Base-by-base conservation (phyloP, 2,888 invertebrate genomes). In the Drosophila mayaguana region DNA sequence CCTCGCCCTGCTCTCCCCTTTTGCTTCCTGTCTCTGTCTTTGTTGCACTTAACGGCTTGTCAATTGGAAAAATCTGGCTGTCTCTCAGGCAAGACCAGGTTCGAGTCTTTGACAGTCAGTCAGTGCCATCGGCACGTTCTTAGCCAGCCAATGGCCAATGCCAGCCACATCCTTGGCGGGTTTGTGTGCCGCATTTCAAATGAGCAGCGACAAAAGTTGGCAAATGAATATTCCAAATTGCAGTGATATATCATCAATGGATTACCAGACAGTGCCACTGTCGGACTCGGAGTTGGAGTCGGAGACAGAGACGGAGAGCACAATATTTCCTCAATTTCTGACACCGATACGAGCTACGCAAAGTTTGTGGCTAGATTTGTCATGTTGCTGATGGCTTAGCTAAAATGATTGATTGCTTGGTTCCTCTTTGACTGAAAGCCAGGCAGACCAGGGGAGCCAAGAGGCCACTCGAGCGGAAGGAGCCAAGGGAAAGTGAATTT, bases 181-280 rank as follows among this genome's bases (percentile, higher is more conserved):
- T 54, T 74, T 80, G 85, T 65, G 82, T 55, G 62, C 25, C 68
- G 87, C 81, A 87, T 89, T 76, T 65, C 45, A 83, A 89, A 89
- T 87, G 88, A 84, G 78, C 76, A 46, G 75, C 71, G 66, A 62
- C 75, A 72, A 71, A 78, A 78, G 65, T 56, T 78, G 72, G 55
- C 51, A 88, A 87, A 85, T 89, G 89, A 78, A 89, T 87, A 82
- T 84, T 72, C 72, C 68, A 70, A 78, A 85, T 81, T 81, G 78
- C 79, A 81, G 88, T 80, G 83, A 88, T 87, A 88, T 75, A 85
- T 87, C 88, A 86, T 77, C 89, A 63, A 82, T 80, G 84, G 80
- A 74, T 84, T 73, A 75, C 20, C 43, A 51, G 50, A 42, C 42
- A 43, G 51, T 25, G 25, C 7, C 22, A n/a, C 6, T 12, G 20